Conservation (phyloP, 53 echinoderm and acorn worm genomes). For the Antedon mediterranea region DNA sequence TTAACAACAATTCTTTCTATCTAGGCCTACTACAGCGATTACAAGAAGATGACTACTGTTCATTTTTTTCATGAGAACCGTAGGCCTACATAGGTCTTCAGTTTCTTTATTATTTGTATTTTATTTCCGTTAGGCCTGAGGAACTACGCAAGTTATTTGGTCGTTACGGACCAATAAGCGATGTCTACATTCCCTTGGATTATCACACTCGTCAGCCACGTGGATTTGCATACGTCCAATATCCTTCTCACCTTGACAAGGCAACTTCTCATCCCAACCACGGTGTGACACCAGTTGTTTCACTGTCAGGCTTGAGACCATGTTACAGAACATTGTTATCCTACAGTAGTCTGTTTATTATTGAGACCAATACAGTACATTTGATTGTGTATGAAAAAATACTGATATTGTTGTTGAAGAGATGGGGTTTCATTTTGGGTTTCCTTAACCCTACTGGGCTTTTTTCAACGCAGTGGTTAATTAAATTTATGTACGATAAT, state of each 20-base stretch:
- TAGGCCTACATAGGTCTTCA: no score
- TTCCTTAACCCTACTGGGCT: no score
- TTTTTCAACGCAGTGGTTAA: no score
- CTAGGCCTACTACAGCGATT: no score
- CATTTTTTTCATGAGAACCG: no score
- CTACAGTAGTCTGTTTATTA: neutral
- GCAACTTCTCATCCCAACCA: neutral
- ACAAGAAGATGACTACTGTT: no score
- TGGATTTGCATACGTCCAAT: slow-evolving; percentile 98
- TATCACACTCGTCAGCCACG: slow-evolving; percentile 72
- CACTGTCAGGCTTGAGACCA: neutral
- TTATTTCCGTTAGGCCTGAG: slow-evolving; percentile 48
- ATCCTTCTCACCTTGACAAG: slow-evolving; percentile 44
- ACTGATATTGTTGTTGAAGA: no score
- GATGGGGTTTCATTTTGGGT: no score
- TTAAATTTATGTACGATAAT: no score
- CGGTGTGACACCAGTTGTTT: neutral
- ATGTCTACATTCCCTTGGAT: slow-evolving; percentile 95
- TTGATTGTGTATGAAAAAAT: no score
- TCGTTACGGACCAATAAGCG: slow-evolving; percentile 86
- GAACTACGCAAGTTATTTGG: slow-evolving; percentile 63
- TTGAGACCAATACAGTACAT: no score
- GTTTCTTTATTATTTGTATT: neutral
- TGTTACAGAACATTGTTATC: neutral
- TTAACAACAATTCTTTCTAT: no score